Evolutionary conservation across 2,888 invertebrate genomes (phyloP), one percentile per base, ranked within the genome.

Genomic region (Stegophylla sp.): DNA sequence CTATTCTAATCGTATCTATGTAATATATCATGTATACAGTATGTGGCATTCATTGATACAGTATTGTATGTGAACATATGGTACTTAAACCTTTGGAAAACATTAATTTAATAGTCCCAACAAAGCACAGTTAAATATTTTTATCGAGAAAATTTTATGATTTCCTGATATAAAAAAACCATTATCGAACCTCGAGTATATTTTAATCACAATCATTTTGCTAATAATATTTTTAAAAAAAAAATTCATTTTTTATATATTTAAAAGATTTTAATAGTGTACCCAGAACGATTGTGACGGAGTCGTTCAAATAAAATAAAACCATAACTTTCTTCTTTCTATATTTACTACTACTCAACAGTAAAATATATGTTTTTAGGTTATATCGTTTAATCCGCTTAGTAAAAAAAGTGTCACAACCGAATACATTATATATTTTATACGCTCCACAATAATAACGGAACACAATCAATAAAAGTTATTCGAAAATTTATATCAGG

Each of bases 351-450:
- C 15, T 1, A 51, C 51, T 34, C 34, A 34, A 34, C 7, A 34
- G 4, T 34, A 51, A 51, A 51, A 51, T 51, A 51, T 74, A n/a
- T 34, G 34, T 26, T n/a, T 13, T 13, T 71, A 53, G 41, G 53
- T 56, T 28, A 5, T 73, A 28, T 23, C 28, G 15, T 34, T 51
- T 63, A 74, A 74, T 74, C 63, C 74, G 48, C 63, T 74, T 51
- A 48, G 15, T 20, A 63, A 48, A 63, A 48, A 69, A 74, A 63
- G 28, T 74, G 34, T 63, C 63, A 74, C 61, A 28, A 63, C 63
- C n/a, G 5, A 26, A 59, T 43, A 26, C 43, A 34, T 17, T 48
- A 23, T 66, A 45, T 45, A 64, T 43, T 23, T 10, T 10, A 64
- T 4, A 41, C n/a, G 34, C n/a, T 41, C 3, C 4, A 43, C 15